A percentile compares a stretch with the other conserved stretches of the same genome.
These are phyloP conservation scores for Iguana delicatissima DNA, from an alignment of 2,797 vertebrate genomes.

Conservation along the genomic window DNA sequence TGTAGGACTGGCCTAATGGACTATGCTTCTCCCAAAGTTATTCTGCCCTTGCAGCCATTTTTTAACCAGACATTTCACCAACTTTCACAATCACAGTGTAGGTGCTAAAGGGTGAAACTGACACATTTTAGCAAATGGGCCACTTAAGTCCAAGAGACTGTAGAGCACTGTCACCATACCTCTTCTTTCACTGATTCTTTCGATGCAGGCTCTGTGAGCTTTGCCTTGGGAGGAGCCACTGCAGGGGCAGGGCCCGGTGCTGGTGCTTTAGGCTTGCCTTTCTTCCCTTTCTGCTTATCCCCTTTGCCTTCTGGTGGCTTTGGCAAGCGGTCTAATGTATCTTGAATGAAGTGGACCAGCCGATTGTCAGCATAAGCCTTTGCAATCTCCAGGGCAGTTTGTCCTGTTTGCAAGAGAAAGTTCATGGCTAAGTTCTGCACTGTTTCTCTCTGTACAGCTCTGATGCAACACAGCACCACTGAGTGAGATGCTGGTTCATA, in stretches of 20 bases:
- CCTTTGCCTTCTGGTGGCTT: constrained; percentile 79
- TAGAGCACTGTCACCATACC: constrained; percentile 73
- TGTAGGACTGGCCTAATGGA: neutral
- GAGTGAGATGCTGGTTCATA: neutral
- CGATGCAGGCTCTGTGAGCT: constrained; percentile 41
- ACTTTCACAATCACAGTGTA: too few species aligned
- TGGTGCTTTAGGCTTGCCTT: constrained; percentile 67
- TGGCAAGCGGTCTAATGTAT: constrained; percentile 82
- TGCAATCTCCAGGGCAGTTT: constrained; percentile 87
- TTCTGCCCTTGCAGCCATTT: neutral
- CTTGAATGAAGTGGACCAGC: constrained; percentile 85
- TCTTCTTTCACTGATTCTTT: constrained; percentile 73
- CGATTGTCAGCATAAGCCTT: constrained; percentile 82
- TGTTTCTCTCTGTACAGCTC: neutral
- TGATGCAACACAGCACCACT: neutral
- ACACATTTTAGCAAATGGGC: neutral
- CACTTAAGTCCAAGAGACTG: neutral
- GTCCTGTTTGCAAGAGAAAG: constrained; percentile 75
- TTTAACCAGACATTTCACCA: neutral
- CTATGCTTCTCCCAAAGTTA: too few species aligned
- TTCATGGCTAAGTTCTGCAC: neutral
- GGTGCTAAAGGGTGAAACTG: too few species aligned
- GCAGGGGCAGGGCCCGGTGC: neutral
- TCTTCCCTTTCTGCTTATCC: constrained; percentile 64
- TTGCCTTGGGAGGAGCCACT: constrained; percentile 56